phyloP scores from a whole-genome alignment of 1,140 invertebrate genomes.

The Pachypeltis micranthus region DNA sequence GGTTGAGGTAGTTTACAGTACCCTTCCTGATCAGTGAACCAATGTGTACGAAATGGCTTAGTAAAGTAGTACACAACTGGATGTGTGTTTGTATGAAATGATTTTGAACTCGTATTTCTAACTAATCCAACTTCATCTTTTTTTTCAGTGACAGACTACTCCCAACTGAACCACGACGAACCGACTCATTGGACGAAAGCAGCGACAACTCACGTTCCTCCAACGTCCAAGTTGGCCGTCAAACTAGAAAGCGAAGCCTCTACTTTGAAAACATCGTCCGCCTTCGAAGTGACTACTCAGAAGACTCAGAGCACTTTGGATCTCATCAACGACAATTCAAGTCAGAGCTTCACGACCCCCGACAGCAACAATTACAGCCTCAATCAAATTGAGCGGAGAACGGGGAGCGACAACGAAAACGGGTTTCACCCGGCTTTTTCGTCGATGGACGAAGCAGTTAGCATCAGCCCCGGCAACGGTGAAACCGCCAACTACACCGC shows the following conservation, averaged over 20 bases:
- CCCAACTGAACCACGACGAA: slow-evolving; percentile 26
- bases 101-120: neutral
- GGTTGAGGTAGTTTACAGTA: too few relatives aligned
- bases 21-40: too few relatives aligned
- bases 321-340: neutral
- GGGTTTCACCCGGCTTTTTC: neutral
- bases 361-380: neutral
- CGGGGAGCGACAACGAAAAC: neutral
- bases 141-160: slow-evolving; percentile 25
- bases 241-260: neutral
- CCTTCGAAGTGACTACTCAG: neutral
- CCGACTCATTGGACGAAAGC: slow-evolving; percentile 25
- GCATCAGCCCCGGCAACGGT: neutral
- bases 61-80: too few relatives aligned
- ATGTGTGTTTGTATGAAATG: too few relatives aligned
- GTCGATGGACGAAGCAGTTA: neutral
- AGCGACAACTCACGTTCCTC: slow-evolving; percentile 11
- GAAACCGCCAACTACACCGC: neutral
- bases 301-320: too few relatives aligned
- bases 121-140: neutral
- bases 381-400: neutral
- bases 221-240: neutral
- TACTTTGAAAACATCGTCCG: neutral
- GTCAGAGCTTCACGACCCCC: neutral
- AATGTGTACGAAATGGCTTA: too few relatives aligned